Base-by-base conservation (phyloP, 37 sponge, comb jelly and placozoan genomes). In the Halisarca cf. caerulea region DNA sequence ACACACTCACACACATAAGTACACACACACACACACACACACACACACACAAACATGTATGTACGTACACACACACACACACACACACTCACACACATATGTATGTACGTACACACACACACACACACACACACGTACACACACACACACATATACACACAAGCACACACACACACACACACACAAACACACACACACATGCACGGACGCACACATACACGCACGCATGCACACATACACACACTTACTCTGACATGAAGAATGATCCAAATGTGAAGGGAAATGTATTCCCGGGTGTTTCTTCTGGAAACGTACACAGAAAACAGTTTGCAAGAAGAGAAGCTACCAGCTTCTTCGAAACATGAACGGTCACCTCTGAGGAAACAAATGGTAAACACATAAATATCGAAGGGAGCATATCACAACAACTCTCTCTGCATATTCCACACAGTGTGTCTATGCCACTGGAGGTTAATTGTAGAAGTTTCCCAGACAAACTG, bases 241-340 rank as follows among this genome's bases (percentile, higher is more conserved):
- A 11, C 9, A 47, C 51, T 11, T 47, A 47, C 51, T 32, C 58
- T 40, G 68, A 41, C 35, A 47, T 57, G 79, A 86, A 93, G 78
- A 93, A 86, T 15, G 39, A n/a, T 15, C 44, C 74, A 75, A 93
- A 93, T 20, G 44, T 88, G 83, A 93, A 90, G 54, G 64, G 23
- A 54, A 58, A 35, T 14, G 30, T 4, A 14, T 79, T 60, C 59
- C 80, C 79, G n/a, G 70, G 39, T 60, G 25, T 24, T 42, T 25
- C 82, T 0, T 9, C 28, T 28, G 89, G 85, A 40, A 92, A 89
- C 2, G 90, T 84, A 47, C 93, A 95, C 57, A 95, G 80, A 40
- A 95, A 88, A 17, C 89, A 93, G 79, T 87, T 89, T 11, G 88
- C 88, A 41, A 95, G 25, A 23, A 95, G 73, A 2, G 90, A 92